Evolutionary conservation across 2,888 invertebrate species (phyloP), one percentile per base, ranked within the genome.

Genomic region (Yponomeuta plumbellus): DNA sequence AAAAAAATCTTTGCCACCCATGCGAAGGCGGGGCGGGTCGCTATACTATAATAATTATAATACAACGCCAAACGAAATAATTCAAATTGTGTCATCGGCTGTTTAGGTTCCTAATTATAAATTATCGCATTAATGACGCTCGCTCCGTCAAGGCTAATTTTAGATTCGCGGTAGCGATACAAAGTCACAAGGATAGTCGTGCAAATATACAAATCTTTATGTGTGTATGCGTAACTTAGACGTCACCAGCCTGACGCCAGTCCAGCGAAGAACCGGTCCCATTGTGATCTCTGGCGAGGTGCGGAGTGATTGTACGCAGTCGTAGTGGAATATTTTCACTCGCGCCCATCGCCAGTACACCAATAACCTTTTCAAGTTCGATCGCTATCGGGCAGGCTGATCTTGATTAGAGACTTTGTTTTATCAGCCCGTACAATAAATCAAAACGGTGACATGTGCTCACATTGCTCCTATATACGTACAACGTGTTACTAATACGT

Each of bases 351-450:
- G 44, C 44, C 44, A 52, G 17, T 17, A 52, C 44, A 10, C 5
- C 44, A 44, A 10, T 13, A 44, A 52, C 44, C 44, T 52, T 52
- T 52, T 52, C 44, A 52, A 52, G 44, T 52, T 52, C 44, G 44
- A 52, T 52, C 44, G 17, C 44, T 13, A 52, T 52, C 44, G 44
- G 3, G 44, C 44, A 52, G 34, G 20, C 58, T 58, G 21, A 58
- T 58, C 58, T 58, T 20, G 22, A 58, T 22, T 58, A 21, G 58
- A 58, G 17, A 52, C 44, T 52, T 22, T 59, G 3, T 59, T 21
- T 22, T 59, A 59, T 59, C 21, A 22, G 59, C 59, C 21, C 34
- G 23, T 44, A 11, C 21, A 64, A 64, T 64, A 64, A 64, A 64
- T 26, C 23, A n/a, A 64, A 8, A 64, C 21, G 61, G 44, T 52